Percentiles rank a stretch among this genome's conserved stretches.
Conservation (phyloP, 1,140 invertebrate genomes). For the Tetramorium alpestre region DNA sequence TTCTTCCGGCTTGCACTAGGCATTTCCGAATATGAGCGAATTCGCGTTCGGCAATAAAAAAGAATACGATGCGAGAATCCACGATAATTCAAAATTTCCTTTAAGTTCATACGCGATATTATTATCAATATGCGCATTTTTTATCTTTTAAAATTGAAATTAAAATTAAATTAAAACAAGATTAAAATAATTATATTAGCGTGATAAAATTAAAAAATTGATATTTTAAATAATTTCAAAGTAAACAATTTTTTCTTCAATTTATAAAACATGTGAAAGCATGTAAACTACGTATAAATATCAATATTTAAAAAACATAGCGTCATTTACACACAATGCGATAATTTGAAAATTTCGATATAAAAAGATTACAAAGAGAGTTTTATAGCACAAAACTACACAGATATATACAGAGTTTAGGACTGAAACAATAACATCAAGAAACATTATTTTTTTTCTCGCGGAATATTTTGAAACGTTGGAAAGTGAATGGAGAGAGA, state of each 20-base stretch:
- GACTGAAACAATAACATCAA: neutral
- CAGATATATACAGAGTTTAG: neutral
- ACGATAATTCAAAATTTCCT: neutral
- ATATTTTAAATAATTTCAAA: neutral
- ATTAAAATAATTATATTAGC: neutral
- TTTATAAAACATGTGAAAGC: neutral
- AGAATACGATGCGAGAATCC: neutral
- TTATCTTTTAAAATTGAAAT: neutral
- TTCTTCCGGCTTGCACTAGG: constrained; percentile 47
- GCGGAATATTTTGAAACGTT: constrained; percentile 13
- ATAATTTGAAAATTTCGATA: neutral
- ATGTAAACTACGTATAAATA: neutral
- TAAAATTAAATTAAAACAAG: constrained; percentile 8
- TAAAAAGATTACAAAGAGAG: neutral
- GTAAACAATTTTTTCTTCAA: neutral
- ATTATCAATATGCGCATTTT: neutral
- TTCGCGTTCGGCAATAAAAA: constrained; percentile 3
- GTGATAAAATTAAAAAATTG: neutral
- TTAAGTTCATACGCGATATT: neutral
- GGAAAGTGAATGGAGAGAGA: neutral
- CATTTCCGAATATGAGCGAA: constrained; percentile 52
- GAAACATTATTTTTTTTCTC: neutral
- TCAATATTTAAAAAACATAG: neutral
- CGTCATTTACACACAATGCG: neutral
- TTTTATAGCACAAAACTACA: neutral